Evolutionary conservation across 2,888 invertebrate genomes (phyloP).

Genomic region (Cheilosia vulpina): DNA sequence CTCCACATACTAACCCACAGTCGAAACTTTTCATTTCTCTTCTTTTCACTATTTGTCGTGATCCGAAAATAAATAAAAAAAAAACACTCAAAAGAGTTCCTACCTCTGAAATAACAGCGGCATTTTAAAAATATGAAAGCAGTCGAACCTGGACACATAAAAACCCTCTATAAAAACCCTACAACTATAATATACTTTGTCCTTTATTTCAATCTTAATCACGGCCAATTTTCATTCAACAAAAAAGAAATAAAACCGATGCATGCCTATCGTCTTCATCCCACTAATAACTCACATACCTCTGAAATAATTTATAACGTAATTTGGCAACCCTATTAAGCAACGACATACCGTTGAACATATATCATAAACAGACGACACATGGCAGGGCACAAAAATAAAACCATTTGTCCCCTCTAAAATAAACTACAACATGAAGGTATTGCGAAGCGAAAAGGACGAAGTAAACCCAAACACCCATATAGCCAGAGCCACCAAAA

Average conservation of each 20-base stretch:
- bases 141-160: not conserved
- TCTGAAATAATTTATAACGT: constrained; percentile 62
- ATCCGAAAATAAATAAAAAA: too few relatives aligned
- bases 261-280: not conserved
- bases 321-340: constrained; percentile 73
- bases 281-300: constrained; percentile 19
- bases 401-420: constrained; percentile 72
- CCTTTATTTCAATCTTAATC: constrained; percentile 1
- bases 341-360: constrained; percentile 67
- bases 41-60: too few relatives aligned
- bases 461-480: constrained; percentile 58
- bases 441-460: constrained; percentile 37
- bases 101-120: too few relatives aligned
- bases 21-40: too few relatives aligned
- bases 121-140: too few relatives aligned
- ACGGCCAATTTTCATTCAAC: constrained; percentile 1
- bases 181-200: not conserved
- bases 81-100: too few relatives aligned
- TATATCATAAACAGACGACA: constrained; percentile 74
- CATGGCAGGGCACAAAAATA: constrained; percentile 65
- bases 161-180: not conserved
- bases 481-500: constrained; percentile 50
- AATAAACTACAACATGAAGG: constrained; percentile 52
- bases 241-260: constrained; percentile 17
- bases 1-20: too few relatives aligned